Evolutionary conservation across 2,797 vertebrate species (phyloP).

Genomic region (Myripristis murdjan): DNA sequence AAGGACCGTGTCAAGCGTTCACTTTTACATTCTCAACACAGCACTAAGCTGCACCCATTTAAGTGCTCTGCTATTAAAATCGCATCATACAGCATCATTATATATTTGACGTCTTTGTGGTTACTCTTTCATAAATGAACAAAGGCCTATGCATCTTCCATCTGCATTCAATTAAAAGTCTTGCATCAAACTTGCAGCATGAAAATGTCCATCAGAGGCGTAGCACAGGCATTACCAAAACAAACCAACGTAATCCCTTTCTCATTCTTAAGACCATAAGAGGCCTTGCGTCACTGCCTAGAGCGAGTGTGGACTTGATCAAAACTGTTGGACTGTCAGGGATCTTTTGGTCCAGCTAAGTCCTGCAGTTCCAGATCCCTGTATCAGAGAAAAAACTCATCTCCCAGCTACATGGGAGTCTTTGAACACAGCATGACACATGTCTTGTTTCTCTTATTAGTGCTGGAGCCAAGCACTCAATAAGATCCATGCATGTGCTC

Average conservation of each 20-base stretch:
- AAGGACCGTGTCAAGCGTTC: neutral
- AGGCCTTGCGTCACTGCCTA: neutral
- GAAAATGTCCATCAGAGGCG: neutral
- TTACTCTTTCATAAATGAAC: neutral
- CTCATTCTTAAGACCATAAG: neutral
- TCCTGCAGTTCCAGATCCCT: conserved; percentile 6
- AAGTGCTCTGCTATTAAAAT: neutral
- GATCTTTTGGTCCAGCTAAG: conserved; percentile 3
- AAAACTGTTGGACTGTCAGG: conserved; percentile 9
- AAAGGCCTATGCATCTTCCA: conserved; percentile 3
- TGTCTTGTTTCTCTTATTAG: conserved; percentile 23
- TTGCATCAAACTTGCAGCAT: neutral
- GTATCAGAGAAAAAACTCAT: conserved; percentile 12
- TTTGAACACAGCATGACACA: conserved; percentile 35
- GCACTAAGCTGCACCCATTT: neutral
- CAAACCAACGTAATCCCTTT: neutral
- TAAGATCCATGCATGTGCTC: no score
- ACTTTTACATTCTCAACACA: neutral
- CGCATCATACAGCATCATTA: no score
- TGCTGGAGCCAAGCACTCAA: no score
- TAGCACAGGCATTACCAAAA: neutral
- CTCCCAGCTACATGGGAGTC: conserved; percentile 15
- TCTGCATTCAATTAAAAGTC: neutral
- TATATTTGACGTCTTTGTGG: neutral
- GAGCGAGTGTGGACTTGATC: neutral